These are phyloP conservation scores for Mesochorus sp. DNA, from an alignment of 2,888 invertebrate species.

Conservation along the genomic window DNA sequence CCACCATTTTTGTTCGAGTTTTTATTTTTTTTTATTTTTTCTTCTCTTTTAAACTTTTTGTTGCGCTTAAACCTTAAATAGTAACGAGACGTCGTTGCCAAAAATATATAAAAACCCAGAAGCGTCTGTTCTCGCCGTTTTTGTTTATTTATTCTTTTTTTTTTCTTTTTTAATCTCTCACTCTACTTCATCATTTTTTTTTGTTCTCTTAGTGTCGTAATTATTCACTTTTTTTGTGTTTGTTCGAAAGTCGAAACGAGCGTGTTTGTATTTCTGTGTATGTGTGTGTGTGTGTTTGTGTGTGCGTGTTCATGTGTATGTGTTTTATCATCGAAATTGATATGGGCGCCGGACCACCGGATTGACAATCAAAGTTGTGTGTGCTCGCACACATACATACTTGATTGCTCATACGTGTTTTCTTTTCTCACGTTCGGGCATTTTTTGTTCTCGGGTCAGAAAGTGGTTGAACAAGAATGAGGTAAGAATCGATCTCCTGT, in stretches of 20 bases:
- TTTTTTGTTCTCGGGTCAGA: conserved; percentile 39
- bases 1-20: conserved; percentile 47
- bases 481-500: conserved; percentile 34
- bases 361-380: conserved; percentile 45
- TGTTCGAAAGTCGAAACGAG: conserved; percentile 66
- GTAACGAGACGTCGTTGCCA: conserved; percentile 82
- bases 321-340: conserved; percentile 64
- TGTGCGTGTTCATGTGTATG: conserved; percentile 14
- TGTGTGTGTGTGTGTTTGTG: not conserved
- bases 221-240: conserved; percentile 62
- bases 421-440: conserved; percentile 30
- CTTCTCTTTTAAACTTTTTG: conserved; percentile 67
- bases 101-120: conserved; percentile 82
- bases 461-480: conserved; percentile 52
- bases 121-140: conserved; percentile 71
- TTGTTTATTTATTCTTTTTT: conserved; percentile 59
- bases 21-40: conserved; percentile 64
- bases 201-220: conserved; percentile 42
- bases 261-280: conserved; percentile 46
- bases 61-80: conserved; percentile 80
- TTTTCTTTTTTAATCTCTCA: conserved; percentile 62
- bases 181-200: conserved; percentile 57
- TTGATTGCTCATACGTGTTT: conserved; percentile 2
- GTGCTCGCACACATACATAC: not conserved
- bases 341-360: conserved; percentile 75